Percentiles rank a stretch among this genome's conserved stretches.
Evolutionary conservation across 2,797 vertebrate species (phyloP).

Genomic region (Apodemus agrarius): DNA sequence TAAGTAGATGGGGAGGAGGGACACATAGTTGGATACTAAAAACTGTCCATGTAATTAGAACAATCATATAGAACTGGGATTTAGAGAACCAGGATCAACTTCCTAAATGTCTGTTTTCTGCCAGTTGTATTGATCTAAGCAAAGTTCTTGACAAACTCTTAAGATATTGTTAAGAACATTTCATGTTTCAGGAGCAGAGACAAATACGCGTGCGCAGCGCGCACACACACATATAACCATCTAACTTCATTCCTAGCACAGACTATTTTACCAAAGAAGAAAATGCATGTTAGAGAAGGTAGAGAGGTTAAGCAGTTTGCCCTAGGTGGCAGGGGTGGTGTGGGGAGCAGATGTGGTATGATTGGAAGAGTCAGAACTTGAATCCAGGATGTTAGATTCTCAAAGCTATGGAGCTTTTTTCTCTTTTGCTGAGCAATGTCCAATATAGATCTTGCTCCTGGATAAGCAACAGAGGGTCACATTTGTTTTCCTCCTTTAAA

Average conservation of each 20-base stretch:
- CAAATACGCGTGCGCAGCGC: neutral
- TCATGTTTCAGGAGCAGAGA: constrained; percentile 39
- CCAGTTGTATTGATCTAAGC: neutral
- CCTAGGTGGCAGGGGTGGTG: neutral
- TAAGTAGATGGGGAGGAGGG: neutral
- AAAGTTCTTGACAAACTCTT: constrained; percentile 9
- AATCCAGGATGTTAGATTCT: neutral
- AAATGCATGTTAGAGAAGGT: neutral
- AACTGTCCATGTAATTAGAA: neutral
- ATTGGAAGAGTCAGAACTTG: neutral
- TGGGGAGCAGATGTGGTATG: neutral
- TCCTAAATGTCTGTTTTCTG: neutral
- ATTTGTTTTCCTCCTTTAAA: constrained; percentile 7
- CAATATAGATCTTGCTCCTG: neutral
- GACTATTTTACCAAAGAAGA: constrained; percentile 47
- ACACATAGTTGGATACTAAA: constrained; percentile 24
- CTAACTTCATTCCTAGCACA: constrained; percentile 53
- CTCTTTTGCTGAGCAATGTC: neutral
- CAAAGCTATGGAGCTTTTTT: neutral
- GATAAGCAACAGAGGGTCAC: neutral
- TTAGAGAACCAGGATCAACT: constrained; percentile 30
- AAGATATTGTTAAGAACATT: neutral
- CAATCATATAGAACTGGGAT: constrained; percentile 11
- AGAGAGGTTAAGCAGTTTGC: neutral
- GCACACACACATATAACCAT: neutral